Evolutionary conservation across 2,797 vertebrate species (phyloP).

Genomic region (Sarcophilus harrisii): DNA sequence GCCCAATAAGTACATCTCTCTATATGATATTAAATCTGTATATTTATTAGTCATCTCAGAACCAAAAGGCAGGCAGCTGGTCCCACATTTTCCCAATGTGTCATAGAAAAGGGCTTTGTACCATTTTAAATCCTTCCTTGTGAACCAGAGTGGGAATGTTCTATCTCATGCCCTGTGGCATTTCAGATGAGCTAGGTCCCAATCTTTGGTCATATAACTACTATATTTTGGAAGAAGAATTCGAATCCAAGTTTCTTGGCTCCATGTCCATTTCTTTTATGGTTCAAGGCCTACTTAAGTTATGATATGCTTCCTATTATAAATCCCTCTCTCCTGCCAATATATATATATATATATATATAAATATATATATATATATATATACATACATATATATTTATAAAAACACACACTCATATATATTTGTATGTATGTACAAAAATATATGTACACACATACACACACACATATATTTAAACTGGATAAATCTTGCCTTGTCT

Average conservation of each 20-base stretch:
- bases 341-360: not conserved
- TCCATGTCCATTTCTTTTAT: not conserved
- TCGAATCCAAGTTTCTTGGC: not conserved
- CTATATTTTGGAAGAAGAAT: not conserved
- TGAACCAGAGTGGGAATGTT: not conserved
- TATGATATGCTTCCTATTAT: not conserved
- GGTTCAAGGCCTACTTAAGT: not conserved
- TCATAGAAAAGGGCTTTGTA: not conserved
- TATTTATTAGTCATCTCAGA: not conserved
- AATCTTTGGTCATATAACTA: not conserved
- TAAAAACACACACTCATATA: not conserved
- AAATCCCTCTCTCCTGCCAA: constrained; percentile 23
- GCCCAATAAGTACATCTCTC: not conserved
- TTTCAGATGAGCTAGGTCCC: not conserved
- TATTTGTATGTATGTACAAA: not conserved
- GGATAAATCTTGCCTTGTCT: not conserved
- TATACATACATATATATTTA: too few relatives aligned
- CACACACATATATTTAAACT: not conserved
- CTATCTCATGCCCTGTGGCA: not conserved
- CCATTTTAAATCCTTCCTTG: not conserved
- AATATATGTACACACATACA: too few relatives aligned
- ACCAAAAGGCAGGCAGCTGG: not conserved
- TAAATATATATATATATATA: too few relatives aligned
- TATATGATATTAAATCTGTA: not conserved
- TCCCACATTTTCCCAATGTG: not conserved